phyloP scores from a whole-genome alignment of 2,888 invertebrate genomes.

The Brachylomia viminalis region DNA sequence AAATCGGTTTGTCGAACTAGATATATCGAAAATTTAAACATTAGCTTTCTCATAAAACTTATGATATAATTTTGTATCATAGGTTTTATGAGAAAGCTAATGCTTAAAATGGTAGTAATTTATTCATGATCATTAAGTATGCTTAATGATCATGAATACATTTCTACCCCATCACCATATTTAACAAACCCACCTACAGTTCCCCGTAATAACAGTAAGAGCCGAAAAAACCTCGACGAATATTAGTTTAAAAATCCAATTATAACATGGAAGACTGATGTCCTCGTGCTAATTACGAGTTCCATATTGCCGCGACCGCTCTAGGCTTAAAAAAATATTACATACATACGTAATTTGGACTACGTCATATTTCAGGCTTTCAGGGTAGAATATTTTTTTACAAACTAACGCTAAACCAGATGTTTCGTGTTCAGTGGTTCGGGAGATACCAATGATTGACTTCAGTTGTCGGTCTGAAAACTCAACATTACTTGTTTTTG shows the following conservation, averaged over 20 bases:
- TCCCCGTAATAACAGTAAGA: conserved; percentile 6
- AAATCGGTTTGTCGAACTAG: too few species aligned
- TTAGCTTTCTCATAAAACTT: neutral
- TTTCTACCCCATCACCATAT: neutral
- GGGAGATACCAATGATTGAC: conserved; percentile 47
- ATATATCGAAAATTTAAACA: neutral
- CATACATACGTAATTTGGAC: conserved; percentile 16
- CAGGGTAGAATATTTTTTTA: conserved; percentile 43
- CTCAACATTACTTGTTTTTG: conserved; percentile 15
- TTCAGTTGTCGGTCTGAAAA: conserved; percentile 25
- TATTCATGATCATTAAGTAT: too few species aligned
- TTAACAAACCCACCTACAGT: neutral
- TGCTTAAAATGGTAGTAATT: too few species aligned
- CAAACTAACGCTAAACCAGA: conserved; percentile 30
- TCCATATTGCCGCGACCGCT: conserved; percentile 8
- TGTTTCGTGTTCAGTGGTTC: conserved; percentile 48
- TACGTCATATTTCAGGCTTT: conserved; percentile 24
- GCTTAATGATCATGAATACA: too few species aligned
- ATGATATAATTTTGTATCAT: too few species aligned
- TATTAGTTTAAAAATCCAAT: conserved; percentile 51
- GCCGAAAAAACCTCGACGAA: neutral
- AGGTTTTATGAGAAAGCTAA: neutral
- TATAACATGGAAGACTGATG: conserved; percentile 37
- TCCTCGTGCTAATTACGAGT: conserved; percentile 40
- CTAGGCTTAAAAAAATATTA: conserved; percentile 34